Base-by-base conservation (phyloP, 2,113 vertebrate genomes). In the Pica pica region DNA sequence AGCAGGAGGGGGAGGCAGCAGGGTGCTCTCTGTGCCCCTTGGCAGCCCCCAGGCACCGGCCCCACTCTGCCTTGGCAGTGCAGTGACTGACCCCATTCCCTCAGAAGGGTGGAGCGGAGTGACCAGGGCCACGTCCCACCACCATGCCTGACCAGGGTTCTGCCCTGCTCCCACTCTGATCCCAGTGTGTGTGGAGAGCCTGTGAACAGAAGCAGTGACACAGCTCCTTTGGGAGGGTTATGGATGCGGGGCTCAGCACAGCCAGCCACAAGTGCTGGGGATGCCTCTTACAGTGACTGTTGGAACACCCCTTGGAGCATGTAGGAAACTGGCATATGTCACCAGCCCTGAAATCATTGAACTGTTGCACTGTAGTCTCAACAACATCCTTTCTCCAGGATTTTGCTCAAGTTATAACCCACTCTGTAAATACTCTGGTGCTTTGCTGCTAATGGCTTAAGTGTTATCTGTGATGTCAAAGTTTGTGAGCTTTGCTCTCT, bases 1-100 rank as follows among this genome's bases (percentile, higher is more conserved):
- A 31, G 26, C 6, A 14, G 1, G 26, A 18, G 5, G 16, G 26
- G 47, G 19, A 31, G n/a, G 42, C 31, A 30, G 60, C 14, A 4
- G 8, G 6, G 37, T 30, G 0, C 0, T 3, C 2, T 8, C 16
- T 4, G 44, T 21, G 42, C 24, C 49, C 52, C 49, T 28, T 5
- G 39, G 79, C 61, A 91, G 79, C 47, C n/a, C 64, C 55, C 19
- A 0, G 2, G 26, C 18, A 4, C n/a, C 2, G 1, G 53, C 13
- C 21, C 42, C 5, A 0, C 27, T 46, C 55, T 16, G 63, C 42
- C 84, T 23, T 7, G 60, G 37, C 53, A 49, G 57, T 60, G 61
- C n/a, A 0, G 3, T 4, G 15, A 46, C 61, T 0, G 0, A 28
- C 31, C 33, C 28, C 0, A 0, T n/a, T 16, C 2, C 2, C 35